Evolutionary conservation across 2,888 invertebrate genomes (phyloP).

Genomic region (Rhynchonema sp.): DNA sequence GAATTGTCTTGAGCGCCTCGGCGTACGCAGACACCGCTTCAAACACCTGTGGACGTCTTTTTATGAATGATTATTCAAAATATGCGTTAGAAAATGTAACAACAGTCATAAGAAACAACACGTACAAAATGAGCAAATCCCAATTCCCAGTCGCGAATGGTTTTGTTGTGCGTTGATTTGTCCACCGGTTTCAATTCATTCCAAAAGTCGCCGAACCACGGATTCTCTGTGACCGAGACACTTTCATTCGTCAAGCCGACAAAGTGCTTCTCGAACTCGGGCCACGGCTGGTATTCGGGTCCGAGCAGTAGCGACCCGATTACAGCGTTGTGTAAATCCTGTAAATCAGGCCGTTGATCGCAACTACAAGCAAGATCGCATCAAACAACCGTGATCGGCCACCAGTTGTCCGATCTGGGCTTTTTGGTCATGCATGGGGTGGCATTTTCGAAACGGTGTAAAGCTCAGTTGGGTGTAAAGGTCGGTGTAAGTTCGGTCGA

Average conservation of each 20-base stretch:
- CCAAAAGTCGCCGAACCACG: conserved; percentile 1
- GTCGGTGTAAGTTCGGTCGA: too few relatives aligned
- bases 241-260: neutral
- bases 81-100: too few relatives aligned
- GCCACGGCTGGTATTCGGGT: neutral
- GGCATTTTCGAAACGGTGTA: too few relatives aligned
- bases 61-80: too few relatives aligned
- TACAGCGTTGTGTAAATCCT: conserved; percentile 7
- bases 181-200: neutral
- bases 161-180: neutral
- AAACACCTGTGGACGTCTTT: too few relatives aligned
- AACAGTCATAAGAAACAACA: too few relatives aligned
- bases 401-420: too few relatives aligned
- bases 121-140: neutral
- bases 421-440: too few relatives aligned
- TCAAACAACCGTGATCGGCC: too few relatives aligned
- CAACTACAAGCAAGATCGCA: too few relatives aligned
- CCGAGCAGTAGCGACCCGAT: neutral
- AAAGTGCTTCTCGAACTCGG: neutral
- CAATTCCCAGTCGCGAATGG: neutral
- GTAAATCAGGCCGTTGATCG: conserved; percentile 4
- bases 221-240: neutral
- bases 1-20: neutral
- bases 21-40: neutral
- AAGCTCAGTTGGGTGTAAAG: too few relatives aligned